Percentiles rank a stretch among this genome's conserved stretches.
Evolutionary conservation across 2,113 vertebrate genomes (phyloP).

Genomic region (Seriola dumerili): DNA sequence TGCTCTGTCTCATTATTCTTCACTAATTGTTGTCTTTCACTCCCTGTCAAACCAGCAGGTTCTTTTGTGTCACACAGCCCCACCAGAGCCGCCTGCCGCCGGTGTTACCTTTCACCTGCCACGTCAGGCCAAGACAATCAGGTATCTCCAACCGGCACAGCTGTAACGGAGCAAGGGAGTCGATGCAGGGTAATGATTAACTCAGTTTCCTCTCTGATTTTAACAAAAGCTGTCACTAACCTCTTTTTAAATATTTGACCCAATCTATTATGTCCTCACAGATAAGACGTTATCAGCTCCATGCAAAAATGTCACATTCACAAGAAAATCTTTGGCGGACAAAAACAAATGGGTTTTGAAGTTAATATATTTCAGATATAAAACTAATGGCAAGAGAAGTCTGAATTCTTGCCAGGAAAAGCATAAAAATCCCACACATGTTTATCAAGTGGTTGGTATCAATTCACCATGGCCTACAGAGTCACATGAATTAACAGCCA

Average conservation of each 20-base stretch:
- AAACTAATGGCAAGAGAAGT: too few relatives aligned
- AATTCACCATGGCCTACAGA: too few relatives aligned
- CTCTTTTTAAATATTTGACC: slow-evolving; percentile 30
- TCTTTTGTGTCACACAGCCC: slow-evolving; percentile 35
- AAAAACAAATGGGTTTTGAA: too few relatives aligned
- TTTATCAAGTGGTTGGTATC: too few relatives aligned
- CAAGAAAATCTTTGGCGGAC: background rate
- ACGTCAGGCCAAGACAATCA: slow-evolving; percentile 22
- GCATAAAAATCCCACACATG: too few relatives aligned
- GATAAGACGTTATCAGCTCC: background rate
- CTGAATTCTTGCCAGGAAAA: too few relatives aligned
- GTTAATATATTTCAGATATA: too few relatives aligned
- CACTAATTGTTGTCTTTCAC: slow-evolving; percentile 28
- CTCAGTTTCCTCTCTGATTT: background rate
- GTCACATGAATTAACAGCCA: too few relatives aligned
- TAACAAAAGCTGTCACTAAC: slow-evolving; percentile 12
- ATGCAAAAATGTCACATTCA: background rate
- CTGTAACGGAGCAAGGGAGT: background rate
- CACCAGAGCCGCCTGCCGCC: background rate
- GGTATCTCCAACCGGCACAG: background rate
- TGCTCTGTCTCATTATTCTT: slow-evolving; percentile 4
- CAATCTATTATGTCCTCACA: background rate
- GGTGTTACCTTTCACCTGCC: slow-evolving; percentile 22
- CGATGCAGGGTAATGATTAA: slow-evolving; percentile 31
- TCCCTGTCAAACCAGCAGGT: slow-evolving; percentile 1